Base-by-base conservation (phyloP, 2,888 invertebrate genomes). In the Cenopis cana region DNA sequence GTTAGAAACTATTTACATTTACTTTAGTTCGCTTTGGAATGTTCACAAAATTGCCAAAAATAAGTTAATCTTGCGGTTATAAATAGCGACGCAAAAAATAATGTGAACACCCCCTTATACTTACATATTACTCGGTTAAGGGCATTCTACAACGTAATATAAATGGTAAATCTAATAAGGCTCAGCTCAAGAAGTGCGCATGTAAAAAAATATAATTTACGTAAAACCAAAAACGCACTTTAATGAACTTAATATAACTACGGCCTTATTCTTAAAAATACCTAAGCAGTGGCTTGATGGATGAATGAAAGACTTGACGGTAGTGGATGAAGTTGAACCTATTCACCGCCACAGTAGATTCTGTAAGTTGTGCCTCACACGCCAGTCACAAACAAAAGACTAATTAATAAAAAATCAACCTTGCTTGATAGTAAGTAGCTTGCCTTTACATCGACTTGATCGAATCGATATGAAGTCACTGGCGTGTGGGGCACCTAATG, bases 21-120 rank as follows among this genome's bases (percentile, higher is more conserved):
- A 41, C 18, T 70, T 65, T 36, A 61, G 54, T 61, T 56, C 49
- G 55, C 61, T 50, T 71, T 71, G 71, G 66, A 71, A 71, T 71
- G 71, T 66, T 67, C 71, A 71, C 71, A 67, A 49, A 54, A 29
- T 56, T 49, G 61, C 61, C 66, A 38, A 67, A 55, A 60, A 36
- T 36, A 24, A 46, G 20, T 20, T 33, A 59, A 56, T 41, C 33
- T 10, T 54, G 60, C 33, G 52, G 52, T 36, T 54, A 24, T n/a
- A 55, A 55, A 60, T 41, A 29, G 24, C 29, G 38, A 70, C 18
- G 50, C 52, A 66, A 41, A 29, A 29, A 41, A 46, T 54, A 65
- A 29, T 61, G 66, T 71, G 71, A 71, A 71, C 71, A 71, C 60
- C 61, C 68, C 65, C 59, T 52, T 70, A 59, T 54, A 60, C 65